A percentile compares a stretch with the other conserved stretches of the same genome.
Evolutionary conservation across 2,113 vertebrate genomes (phyloP).

Genomic region (Cygnus atratus): DNA sequence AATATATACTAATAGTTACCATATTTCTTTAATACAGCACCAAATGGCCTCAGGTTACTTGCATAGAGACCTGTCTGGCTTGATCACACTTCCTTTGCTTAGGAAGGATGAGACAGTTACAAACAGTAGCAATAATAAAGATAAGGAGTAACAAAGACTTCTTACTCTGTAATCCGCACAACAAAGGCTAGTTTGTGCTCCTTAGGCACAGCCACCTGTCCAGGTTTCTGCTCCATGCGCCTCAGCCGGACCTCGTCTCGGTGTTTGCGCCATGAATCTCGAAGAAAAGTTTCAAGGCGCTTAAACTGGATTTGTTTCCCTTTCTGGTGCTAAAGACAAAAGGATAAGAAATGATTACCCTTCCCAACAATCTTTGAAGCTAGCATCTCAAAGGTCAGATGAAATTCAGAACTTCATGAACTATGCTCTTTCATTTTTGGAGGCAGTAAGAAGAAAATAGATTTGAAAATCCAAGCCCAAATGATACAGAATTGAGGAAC

Average conservation of each 20-base stretch:
- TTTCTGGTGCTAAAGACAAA: constrained; percentile 70
- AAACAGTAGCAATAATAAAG: rapidly evolving
- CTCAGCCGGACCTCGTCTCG: constrained; percentile 80
- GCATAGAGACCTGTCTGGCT: rapidly evolving
- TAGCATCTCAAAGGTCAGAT: background rate
- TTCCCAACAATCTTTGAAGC: background rate
- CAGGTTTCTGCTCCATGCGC: constrained; percentile 77
- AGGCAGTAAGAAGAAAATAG: background rate
- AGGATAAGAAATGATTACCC: background rate
- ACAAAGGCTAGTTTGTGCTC: constrained; percentile 86
- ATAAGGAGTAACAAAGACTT: background rate
- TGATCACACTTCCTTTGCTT: background rate
- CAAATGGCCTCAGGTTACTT: background rate
- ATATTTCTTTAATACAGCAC: background rate
- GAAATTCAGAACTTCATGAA: background rate
- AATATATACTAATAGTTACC: background rate
- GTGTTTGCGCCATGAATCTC: constrained; percentile 78
- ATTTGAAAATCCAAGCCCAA: background rate
- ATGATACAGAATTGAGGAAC: background rate
- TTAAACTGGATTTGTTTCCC: constrained; percentile 86
- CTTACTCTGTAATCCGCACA: constrained; percentile 86
- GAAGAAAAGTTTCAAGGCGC: constrained; percentile 86
- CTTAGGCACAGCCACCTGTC: constrained; percentile 55
- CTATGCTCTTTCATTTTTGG: background rate
- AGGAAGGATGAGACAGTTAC: rapidly evolving